Conservation (phyloP, 1,140 invertebrate species). For the Globodera rostochiensis region DNA sequence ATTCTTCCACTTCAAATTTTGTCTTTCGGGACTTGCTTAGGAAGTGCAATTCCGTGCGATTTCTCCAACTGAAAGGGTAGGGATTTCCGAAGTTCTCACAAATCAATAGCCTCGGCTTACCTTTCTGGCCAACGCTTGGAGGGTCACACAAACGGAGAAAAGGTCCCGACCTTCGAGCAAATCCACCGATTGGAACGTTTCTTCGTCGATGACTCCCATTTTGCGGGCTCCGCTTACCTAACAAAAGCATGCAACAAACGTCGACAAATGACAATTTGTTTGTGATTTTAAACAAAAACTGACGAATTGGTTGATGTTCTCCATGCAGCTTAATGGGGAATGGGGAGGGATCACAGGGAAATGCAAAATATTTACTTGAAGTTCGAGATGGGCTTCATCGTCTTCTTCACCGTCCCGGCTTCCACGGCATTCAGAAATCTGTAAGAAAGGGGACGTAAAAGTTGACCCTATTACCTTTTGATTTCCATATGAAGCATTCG, state of each 20-base stretch:
- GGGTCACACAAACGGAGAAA: conserved; percentile 88
- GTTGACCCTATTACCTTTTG: conserved; percentile 13
- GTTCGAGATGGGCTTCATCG: conserved; percentile 79
- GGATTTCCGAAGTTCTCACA: neutral
- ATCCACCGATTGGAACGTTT: conserved; percentile 85
- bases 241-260: neutral
- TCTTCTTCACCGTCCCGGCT: conserved; percentile 80
- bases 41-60: conserved; percentile 41
- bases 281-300: conserved; percentile 67
- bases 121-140: conserved; percentile 91
- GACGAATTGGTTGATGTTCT: conserved; percentile 93
- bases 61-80: conserved; percentile 47
- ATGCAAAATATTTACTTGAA: conserved; percentile 79
- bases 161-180: conserved; percentile 92
- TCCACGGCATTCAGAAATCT: conserved; percentile 65
- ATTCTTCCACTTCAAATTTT: conserved; percentile 30
- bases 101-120: conserved; percentile 69
- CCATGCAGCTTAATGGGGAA: conserved; percentile 82
- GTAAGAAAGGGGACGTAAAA: conserved; percentile 17
- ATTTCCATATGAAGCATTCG: neutral
- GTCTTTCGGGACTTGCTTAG: conserved; percentile 47
- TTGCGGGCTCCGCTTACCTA: conserved; percentile 74
- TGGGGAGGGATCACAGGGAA: neutral
- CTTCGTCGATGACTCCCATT: conserved; percentile 89
- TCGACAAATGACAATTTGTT: conserved; percentile 49